phyloP scores from a whole-genome alignment of 2,888 invertebrate species.

The Agriopis leucophaearia region DNA sequence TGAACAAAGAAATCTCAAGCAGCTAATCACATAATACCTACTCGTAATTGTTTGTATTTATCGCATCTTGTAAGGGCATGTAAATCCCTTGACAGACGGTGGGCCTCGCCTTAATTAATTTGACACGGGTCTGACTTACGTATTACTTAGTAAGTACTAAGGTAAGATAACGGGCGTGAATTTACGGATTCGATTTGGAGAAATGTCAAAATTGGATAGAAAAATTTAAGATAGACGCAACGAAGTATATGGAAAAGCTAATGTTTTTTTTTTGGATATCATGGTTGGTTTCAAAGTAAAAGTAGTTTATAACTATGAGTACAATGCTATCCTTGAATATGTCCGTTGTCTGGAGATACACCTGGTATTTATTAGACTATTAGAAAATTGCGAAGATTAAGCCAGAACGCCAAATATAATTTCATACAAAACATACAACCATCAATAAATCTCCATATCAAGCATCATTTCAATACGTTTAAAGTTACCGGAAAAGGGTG shows the following conservation, averaged over 20 bases:
- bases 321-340: too few species aligned
- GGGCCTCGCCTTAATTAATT: constrained; percentile 46
- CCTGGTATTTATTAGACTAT: too few species aligned
- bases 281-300: too few species aligned
- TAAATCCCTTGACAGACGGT: constrained; percentile 39
- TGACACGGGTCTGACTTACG: constrained; percentile 49
- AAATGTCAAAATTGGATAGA: too few species aligned
- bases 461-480: constrained; percentile 77
- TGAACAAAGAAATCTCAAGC: not conserved
- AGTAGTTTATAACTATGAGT: too few species aligned
- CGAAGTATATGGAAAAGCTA: too few species aligned
- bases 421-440: constrained; percentile 27
- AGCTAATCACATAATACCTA: constrained; percentile 15
- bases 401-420: not conserved
- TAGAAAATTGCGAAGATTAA: too few species aligned
- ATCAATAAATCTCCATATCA: constrained; percentile 77
- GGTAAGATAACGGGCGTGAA: constrained; percentile 9
- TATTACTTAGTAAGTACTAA: constrained; percentile 41
- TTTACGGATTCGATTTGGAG: not conserved
- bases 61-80: constrained; percentile 42
- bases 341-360: too few species aligned
- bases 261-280: too few species aligned
- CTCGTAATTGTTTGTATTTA: constrained; percentile 33
- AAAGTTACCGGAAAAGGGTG: constrained; percentile 72
- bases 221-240: too few species aligned